Evolutionary conservation across 2,888 invertebrate species (phyloP), one percentile per base, ranked within the genome.

Genomic region (Idaea dimidiata): DNA sequence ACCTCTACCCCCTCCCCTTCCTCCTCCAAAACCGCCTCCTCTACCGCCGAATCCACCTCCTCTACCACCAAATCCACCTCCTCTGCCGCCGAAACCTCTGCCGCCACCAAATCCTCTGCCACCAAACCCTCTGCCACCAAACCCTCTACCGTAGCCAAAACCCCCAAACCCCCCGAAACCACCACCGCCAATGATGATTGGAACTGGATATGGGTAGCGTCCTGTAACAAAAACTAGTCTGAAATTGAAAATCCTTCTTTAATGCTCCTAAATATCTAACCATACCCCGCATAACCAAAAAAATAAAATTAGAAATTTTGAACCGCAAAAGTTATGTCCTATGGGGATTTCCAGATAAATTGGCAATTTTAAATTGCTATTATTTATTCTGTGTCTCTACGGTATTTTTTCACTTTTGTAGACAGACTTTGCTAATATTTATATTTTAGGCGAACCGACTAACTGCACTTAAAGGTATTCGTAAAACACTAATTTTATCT

Each of bases 71-170:
- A 75, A 66, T 6, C 77, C 78, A 4, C 79, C 66, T 0, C 73
- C 74, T 16, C 77, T 66, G 0, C 73, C 72, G 0, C 75, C 76
- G 14, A 74, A 62, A 0, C 72, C 70, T 0, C 72, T 74, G 0
- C 78, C 79, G 14, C 73, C 76, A 1, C 79, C 80, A 16, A 73
- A 67, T 0, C 79, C 79, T 3, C 79, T 33, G 0, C 81, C 80
- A 0, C 79, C 80, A 17, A 78, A 72, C 0, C 82, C 80, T 18
- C 77, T 64, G 1, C 82, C 80, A 0, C 78, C 79, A 55, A 75
- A 69, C 0, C 79, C 78, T 62, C 72, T 62, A 3, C 81, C 82
- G n/a, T 74, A 69, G 0, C 76, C 77, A 24, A 73, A 7, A 8
- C 74, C 77, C 54, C 67, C 69, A 7, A 67, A 62, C 0, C 65